Conservation (phyloP, 2,113 vertebrate genomes). For the Poicephalus gulielmi region DNA sequence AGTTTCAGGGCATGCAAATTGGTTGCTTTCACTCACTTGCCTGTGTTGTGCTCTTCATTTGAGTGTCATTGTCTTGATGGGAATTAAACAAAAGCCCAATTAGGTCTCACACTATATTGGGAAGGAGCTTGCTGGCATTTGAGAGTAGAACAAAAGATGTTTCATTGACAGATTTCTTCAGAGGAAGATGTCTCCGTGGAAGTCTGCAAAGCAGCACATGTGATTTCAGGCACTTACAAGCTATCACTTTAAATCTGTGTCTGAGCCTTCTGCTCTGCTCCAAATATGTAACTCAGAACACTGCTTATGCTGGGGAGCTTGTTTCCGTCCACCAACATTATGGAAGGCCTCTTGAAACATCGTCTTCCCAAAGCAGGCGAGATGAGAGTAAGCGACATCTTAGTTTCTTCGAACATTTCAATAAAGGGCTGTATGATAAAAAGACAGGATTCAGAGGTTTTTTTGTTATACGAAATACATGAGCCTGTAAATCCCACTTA, state of each 20-base stretch:
- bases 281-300: background rate
- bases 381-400: background rate
- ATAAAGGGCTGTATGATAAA: background rate
- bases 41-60: constrained; percentile 23
- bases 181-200: constrained; percentile 12
- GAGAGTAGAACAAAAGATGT: constrained; percentile 30
- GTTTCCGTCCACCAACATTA: background rate
- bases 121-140: constrained; percentile 36
- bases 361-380: background rate
- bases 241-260: background rate
- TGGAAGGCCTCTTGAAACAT: background rate
- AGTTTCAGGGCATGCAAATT: constrained; percentile 13
- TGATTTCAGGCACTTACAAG: background rate
- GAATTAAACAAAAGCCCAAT: constrained; percentile 56
- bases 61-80: background rate
- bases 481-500: background rate
- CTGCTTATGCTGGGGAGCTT: background rate
- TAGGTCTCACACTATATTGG: background rate
- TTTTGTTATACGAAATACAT: background rate
- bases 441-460: background rate
- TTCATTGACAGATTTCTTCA: constrained; percentile 30
- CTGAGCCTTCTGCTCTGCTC: background rate
- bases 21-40: constrained; percentile 32
- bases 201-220: background rate
- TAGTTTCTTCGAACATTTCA: background rate